Percentiles rank a stretch among this genome's conserved stretches.
These are phyloP conservation scores for Argynnis bischoffii DNA, from an alignment of 2,888 invertebrate species.

Conservation along the genomic window DNA sequence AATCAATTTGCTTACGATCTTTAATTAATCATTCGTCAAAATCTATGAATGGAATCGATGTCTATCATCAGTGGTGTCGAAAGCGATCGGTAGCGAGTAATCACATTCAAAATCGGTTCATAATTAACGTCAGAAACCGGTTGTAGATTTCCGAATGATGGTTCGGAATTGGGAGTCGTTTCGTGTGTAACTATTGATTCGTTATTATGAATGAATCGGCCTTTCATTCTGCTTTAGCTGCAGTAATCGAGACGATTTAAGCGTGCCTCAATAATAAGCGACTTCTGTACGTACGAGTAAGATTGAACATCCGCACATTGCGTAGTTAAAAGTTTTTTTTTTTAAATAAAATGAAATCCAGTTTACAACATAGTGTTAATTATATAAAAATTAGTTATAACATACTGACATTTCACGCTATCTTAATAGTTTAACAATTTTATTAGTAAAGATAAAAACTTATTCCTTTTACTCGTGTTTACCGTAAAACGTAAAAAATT, in stretches of 20 bases:
- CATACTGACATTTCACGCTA: not conserved
- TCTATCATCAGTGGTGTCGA: slow-evolving; percentile 61
- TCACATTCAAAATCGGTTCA: slow-evolving; percentile 72
- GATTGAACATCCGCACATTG: not conserved
- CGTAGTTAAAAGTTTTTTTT: not conserved
- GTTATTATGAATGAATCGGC: slow-evolving; percentile 78
- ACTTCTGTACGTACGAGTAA: slow-evolving; percentile 18
- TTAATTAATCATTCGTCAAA: slow-evolving; percentile 65
- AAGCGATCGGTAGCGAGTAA: slow-evolving; percentile 73
- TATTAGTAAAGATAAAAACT: not conserved
- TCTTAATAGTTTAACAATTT: not conserved
- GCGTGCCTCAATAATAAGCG: slow-evolving; percentile 60
- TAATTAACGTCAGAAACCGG: slow-evolving; percentile 76
- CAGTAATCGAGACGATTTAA: slow-evolving; percentile 57
- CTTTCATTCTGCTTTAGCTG: slow-evolving; percentile 62
- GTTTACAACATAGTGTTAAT: not conserved
- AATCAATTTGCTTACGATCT: slow-evolving; percentile 35
- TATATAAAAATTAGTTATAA: not conserved
- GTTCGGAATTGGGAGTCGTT: slow-evolving; percentile 65
- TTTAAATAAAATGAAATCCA: not conserved
- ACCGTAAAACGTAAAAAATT: slow-evolving; percentile 37
- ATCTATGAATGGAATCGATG: slow-evolving; percentile 71
- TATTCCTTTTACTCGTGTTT: slow-evolving; percentile 34
- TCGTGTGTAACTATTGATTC: slow-evolving; percentile 61
- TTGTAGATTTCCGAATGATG: slow-evolving; percentile 59